Conservation (phyloP, 2,113 vertebrate species). For the Mustela lutreola region DNA sequence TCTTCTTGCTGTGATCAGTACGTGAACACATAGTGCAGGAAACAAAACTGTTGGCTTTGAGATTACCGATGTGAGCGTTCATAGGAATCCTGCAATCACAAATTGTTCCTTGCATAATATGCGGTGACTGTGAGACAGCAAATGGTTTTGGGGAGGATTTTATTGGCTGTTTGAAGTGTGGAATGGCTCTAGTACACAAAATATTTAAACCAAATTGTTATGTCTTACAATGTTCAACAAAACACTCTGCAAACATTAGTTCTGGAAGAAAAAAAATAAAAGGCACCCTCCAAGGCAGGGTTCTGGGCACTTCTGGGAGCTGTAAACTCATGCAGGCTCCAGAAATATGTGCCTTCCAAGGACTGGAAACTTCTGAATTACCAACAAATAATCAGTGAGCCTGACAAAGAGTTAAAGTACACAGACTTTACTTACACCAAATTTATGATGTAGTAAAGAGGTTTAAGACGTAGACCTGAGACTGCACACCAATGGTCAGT, state of each 20-base stretch:
- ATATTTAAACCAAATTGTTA: constrained; percentile 65
- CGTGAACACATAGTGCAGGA: background rate
- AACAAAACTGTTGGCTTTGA: constrained; percentile 50
- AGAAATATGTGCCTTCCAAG: constrained; percentile 71
- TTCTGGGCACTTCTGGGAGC: constrained; percentile 70
- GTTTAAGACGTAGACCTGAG: constrained; percentile 72
- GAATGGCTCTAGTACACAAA: background rate
- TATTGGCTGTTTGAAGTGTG: constrained; percentile 49
- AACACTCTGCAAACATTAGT: constrained; percentile 53
- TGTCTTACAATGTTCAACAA: constrained; percentile 44
- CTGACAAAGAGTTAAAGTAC: constrained; percentile 65
- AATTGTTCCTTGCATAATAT: constrained; percentile 10
- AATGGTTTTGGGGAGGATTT: constrained; percentile 46
- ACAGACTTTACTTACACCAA: constrained; percentile 69
- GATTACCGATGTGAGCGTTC: background rate
- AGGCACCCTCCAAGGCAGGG: background rate
- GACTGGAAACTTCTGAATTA: constrained; percentile 70
- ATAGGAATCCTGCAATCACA: constrained; percentile 33
- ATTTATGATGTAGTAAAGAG: constrained; percentile 78
- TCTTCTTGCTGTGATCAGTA: constrained; percentile 31
- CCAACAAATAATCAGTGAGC: constrained; percentile 72
- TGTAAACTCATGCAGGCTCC: constrained; percentile 74
- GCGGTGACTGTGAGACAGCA: background rate
- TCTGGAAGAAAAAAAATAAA: background rate
- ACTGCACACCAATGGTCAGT: constrained; percentile 64